Conservation (phyloP, 1,140 invertebrate genomes). For the Papilio aristodemus region DNA sequence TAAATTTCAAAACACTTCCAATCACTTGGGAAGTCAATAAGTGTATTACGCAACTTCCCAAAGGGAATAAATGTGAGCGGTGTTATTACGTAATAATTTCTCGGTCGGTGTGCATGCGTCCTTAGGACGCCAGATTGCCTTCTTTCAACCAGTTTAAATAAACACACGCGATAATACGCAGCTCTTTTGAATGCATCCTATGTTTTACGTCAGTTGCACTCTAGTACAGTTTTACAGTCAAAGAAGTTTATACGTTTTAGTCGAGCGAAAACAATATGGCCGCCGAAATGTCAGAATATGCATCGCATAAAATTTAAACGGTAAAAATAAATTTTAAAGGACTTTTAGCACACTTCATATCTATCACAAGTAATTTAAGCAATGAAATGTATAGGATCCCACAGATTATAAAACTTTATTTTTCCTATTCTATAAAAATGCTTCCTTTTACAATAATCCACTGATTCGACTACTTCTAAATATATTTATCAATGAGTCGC, state of each 20-base stretch:
- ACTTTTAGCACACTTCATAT: too few species aligned
- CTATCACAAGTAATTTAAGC: too few species aligned
- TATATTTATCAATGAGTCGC: too few species aligned
- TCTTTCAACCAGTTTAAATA: slow-evolving; percentile 76
- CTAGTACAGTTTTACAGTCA: slow-evolving; percentile 33
- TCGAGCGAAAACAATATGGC: slow-evolving; percentile 26
- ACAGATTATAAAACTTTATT: neutral
- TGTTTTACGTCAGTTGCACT: slow-evolving; percentile 43
- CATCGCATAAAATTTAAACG: neutral
- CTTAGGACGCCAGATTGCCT: slow-evolving; percentile 73
- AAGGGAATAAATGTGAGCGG: neutral
- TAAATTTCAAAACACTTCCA: neutral
- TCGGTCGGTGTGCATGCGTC: slow-evolving; percentile 38
- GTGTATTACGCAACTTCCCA: neutral
- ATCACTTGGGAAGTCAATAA: slow-evolving; percentile 1
- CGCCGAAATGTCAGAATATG: neutral
- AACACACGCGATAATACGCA: slow-evolving; percentile 73
- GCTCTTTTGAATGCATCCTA: slow-evolving; percentile 61
- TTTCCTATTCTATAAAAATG: neutral
- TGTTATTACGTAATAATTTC: slow-evolving; percentile 23
- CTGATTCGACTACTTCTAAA: too few species aligned
- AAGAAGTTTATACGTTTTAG: slow-evolving; percentile 36
- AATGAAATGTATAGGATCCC: too few species aligned
- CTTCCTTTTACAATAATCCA: neutral
- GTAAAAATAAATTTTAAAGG: too few species aligned